Conservation (phyloP, 2,888 invertebrate genomes). For the Kuschelorhynchus macadamiae region DNA sequence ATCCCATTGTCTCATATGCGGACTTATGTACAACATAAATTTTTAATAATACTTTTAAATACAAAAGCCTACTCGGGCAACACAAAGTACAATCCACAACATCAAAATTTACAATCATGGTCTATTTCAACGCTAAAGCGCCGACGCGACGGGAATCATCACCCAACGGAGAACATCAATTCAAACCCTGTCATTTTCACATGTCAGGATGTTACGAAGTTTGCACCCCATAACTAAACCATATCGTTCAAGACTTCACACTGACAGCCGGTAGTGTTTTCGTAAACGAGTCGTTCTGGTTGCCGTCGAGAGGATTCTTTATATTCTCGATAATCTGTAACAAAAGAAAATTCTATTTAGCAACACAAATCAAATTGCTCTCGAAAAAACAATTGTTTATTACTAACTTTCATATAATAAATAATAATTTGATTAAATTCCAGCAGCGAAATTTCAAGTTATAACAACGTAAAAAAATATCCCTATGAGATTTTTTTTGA, state of each 20-base stretch:
- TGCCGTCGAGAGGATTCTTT: conserved; percentile 51
- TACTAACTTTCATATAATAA: no score
- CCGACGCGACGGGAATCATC: not conserved
- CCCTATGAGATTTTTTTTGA: no score
- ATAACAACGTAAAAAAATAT: no score
- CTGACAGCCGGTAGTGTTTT: conserved; percentile 61
- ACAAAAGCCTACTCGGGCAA: conserved; percentile 31
- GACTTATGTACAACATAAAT: conserved; percentile 28
- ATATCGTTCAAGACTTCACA: conserved; percentile 61
- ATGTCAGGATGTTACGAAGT: conserved; percentile 20
- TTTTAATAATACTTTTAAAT: conserved; percentile 45
- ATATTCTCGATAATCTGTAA: conserved; percentile 60
- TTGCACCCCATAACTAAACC: not conserved
- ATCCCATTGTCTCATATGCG: no score
- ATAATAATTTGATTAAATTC: no score
- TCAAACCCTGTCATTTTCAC: conserved; percentile 42
- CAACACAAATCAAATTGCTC: no score
- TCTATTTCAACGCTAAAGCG: conserved; percentile 6
- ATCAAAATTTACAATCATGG: conserved; percentile 30
- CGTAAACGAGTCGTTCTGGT: conserved; percentile 55
- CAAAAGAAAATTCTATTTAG: conserved; percentile 40
- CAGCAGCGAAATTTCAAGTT: no score
- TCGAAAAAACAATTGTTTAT: no score
- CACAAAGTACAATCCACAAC: conserved; percentile 15
- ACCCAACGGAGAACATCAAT: conserved; percentile 8